phyloP scores from a whole-genome alignment of 1,140 invertebrate species.

The Papilio machaon region DNA sequence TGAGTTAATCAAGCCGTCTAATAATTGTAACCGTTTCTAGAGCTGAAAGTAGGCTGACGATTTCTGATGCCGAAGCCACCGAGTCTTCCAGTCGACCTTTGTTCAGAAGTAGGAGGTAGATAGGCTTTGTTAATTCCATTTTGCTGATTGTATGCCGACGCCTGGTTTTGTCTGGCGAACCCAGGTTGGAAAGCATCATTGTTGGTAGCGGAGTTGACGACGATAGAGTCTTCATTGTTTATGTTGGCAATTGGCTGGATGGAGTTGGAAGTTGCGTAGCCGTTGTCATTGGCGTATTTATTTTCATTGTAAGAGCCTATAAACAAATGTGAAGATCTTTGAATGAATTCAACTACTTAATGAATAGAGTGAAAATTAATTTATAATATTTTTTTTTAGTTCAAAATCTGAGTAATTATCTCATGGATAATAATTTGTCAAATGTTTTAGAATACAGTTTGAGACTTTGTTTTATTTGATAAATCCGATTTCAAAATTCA shows the following conservation, averaged over 20 bases:
- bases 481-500: neutral
- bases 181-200: constrained; percentile 25
- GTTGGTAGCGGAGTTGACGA: constrained; percentile 50
- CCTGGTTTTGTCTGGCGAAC: constrained; percentile 26
- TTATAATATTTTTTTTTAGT: too few species aligned
- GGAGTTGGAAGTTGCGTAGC: constrained; percentile 12
- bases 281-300: constrained; percentile 56
- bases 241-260: constrained; percentile 33
- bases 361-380: too few species aligned
- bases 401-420: too few species aligned
- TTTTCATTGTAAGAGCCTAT: constrained; percentile 69
- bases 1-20: neutral
- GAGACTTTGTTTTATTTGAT: too few species aligned
- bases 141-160: neutral
- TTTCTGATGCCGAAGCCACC: neutral
- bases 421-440: too few species aligned
- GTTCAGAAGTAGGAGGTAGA: constrained; percentile 6
- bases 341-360: neutral
- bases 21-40: constrained; percentile 30
- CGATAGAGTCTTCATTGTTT: constrained; percentile 55
- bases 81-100: neutral
- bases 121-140: constrained; percentile 30
- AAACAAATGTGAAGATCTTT: constrained; percentile 33
- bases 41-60: constrained; percentile 17
- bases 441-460: too few species aligned